These are phyloP conservation scores for Erebia ligea DNA, from an alignment of 2,888 invertebrate species.

Conservation along the genomic window DNA sequence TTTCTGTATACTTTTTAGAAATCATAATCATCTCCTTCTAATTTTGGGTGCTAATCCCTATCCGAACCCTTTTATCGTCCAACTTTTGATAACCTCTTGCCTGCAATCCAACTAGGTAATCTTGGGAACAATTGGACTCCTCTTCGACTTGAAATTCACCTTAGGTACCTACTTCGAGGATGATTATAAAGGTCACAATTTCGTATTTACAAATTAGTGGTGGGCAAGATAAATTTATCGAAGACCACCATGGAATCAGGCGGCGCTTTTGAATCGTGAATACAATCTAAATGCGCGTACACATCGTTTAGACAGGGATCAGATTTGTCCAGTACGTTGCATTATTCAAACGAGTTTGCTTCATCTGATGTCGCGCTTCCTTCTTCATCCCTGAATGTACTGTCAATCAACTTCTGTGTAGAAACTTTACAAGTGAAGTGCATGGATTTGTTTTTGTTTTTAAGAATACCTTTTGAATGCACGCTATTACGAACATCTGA, in stretches of 20 bases:
- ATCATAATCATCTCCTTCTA: too few relatives aligned
- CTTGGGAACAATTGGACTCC: too few relatives aligned
- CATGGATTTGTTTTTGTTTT: neutral
- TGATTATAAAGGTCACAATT: neutral
- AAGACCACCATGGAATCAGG: conserved; percentile 25
- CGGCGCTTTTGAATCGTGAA: conserved; percentile 42
- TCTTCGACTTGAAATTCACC: too few relatives aligned
- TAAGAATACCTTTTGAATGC: neutral
- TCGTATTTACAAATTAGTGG: neutral
- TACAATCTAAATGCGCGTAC: conserved; percentile 49
- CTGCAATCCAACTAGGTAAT: too few relatives aligned
- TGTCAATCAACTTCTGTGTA: conserved; percentile 42
- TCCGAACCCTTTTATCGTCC: too few relatives aligned
- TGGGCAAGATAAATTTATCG: neutral
- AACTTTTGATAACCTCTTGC: too few relatives aligned
- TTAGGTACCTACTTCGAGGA: too few relatives aligned
- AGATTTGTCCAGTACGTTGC: conserved; percentile 37
- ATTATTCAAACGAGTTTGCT: conserved; percentile 41
- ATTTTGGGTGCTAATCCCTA: too few relatives aligned
- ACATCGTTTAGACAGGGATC: conserved; percentile 47
- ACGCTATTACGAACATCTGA: too few relatives aligned
- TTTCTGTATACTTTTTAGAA: too few relatives aligned
- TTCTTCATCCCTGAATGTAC: conserved; percentile 35
- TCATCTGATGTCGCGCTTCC: conserved; percentile 38
- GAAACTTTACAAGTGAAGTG: conserved; percentile 15